Evolutionary conservation across 2,888 invertebrate genomes (phyloP).

Genomic region (Diarsia rubi): DNA sequence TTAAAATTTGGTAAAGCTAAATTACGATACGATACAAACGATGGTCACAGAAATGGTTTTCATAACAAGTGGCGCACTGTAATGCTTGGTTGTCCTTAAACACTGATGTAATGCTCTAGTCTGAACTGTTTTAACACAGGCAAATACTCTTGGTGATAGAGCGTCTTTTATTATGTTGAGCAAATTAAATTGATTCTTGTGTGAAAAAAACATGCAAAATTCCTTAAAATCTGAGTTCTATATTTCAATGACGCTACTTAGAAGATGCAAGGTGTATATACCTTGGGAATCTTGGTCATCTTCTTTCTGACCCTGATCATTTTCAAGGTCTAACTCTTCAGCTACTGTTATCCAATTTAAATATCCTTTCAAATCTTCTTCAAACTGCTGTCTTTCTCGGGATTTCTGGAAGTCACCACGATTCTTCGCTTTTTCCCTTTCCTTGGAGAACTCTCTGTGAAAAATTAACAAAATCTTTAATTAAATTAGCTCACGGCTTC

Average conservation of each 20-base stretch:
- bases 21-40: too few species aligned
- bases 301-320: constrained; percentile 94
- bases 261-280: neutral
- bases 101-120: too few species aligned
- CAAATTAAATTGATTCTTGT: too few species aligned
- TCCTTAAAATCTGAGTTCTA: neutral
- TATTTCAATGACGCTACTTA: neutral
- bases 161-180: too few species aligned
- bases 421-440: constrained; percentile 99
- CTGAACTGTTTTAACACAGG: too few species aligned
- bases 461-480: neutral
- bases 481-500: neutral
- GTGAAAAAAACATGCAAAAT: too few species aligned
- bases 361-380: constrained; percentile 99
- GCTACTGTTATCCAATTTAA: constrained; percentile 99
- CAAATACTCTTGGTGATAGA: too few species aligned
- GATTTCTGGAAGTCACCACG: constrained; percentile 99
- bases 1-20: neutral
- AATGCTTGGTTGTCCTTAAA: too few species aligned
- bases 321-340: constrained; percentile 99
- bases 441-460: constrained; percentile 99
- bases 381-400: constrained; percentile 99
- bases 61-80: too few species aligned
- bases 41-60: too few species aligned
- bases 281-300: constrained; percentile 92